Conservation (phyloP, 2,888 invertebrate species). For the Plutella xylostella region DNA sequence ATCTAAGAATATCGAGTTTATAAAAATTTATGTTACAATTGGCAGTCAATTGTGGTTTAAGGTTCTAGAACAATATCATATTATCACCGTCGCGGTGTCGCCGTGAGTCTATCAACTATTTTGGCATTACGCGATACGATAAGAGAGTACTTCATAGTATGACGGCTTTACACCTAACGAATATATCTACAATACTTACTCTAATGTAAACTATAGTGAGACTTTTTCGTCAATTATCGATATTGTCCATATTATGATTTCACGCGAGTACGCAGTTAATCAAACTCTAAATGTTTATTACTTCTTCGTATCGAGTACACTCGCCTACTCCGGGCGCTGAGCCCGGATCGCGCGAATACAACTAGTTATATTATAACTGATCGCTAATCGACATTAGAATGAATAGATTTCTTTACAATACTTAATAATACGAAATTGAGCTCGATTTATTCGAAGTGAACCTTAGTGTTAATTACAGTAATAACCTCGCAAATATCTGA, state of each 20-base stretch:
- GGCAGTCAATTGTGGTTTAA: conserved; percentile 64
- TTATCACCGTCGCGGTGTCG: conserved; percentile 44
- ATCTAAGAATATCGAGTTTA: conserved; percentile 61
- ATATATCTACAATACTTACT: conserved; percentile 53
- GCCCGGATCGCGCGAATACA: conserved; percentile 46
- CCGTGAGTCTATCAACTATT: conserved; percentile 42
- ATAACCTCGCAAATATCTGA: conserved; percentile 22
- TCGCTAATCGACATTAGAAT: conserved; percentile 43
- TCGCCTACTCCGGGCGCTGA: conserved; percentile 55
- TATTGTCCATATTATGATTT: conserved; percentile 69
- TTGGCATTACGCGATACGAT: conserved; percentile 51
- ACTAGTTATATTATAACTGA: conserved; percentile 32
- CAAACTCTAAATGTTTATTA: conserved; percentile 57
- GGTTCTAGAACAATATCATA: conserved; percentile 55
- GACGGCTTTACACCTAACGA: conserved; percentile 40
- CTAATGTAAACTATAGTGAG: conserved; percentile 45
- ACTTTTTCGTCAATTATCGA: conserved; percentile 58
- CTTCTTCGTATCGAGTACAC: conserved; percentile 40
- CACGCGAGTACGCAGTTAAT: conserved; percentile 66
- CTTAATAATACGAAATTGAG: conserved; percentile 63
- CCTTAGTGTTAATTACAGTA: conserved; percentile 39
- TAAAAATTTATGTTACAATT: conserved; percentile 62
- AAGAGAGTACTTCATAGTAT: conserved; percentile 34
- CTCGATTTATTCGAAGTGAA: conserved; percentile 65
- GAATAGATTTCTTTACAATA: conserved; percentile 51